Evolutionary conservation across 2,797 vertebrate genomes (phyloP).

Genomic region (Gambelia wislizenii): DNA sequence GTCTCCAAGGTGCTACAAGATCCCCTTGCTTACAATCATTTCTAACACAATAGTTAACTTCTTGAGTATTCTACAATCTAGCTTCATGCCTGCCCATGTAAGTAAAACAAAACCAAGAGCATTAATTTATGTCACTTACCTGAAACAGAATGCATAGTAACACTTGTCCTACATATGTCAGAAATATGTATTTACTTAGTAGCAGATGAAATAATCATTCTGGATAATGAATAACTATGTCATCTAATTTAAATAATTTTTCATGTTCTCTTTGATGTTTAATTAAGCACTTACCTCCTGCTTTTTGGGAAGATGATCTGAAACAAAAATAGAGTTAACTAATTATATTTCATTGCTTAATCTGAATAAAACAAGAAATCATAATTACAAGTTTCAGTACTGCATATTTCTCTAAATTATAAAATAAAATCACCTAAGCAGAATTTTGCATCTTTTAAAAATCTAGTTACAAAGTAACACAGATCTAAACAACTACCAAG

Average conservation of each 20-base stretch:
- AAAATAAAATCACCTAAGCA: not conserved
- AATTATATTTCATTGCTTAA: not conserved
- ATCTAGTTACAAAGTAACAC: not conserved
- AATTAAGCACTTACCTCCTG: slow-evolving; percentile 79
- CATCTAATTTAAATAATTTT: not conserved
- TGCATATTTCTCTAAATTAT: not conserved
- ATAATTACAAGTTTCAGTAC: not conserved
- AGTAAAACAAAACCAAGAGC: not conserved
- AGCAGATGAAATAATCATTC: not conserved
- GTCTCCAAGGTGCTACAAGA: no score
- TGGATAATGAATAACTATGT: not conserved
- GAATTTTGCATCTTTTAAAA: not conserved
- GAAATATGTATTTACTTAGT: not conserved
- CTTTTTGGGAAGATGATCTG: slow-evolving; percentile 88
- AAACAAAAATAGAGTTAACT: slow-evolving; percentile 54
- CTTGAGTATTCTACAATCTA: not conserved
- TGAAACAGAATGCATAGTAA: not conserved
- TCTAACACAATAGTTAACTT: no score
- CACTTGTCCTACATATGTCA: not conserved
- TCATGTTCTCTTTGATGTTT: not conserved
- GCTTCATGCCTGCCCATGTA: no score
- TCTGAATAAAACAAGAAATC: not conserved
- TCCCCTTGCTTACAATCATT: no score
- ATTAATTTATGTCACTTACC: not conserved
- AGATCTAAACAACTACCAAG: not conserved